phyloP scores from a whole-genome alignment of 2,113 vertebrate species.

The Prinia subflava region DNA sequence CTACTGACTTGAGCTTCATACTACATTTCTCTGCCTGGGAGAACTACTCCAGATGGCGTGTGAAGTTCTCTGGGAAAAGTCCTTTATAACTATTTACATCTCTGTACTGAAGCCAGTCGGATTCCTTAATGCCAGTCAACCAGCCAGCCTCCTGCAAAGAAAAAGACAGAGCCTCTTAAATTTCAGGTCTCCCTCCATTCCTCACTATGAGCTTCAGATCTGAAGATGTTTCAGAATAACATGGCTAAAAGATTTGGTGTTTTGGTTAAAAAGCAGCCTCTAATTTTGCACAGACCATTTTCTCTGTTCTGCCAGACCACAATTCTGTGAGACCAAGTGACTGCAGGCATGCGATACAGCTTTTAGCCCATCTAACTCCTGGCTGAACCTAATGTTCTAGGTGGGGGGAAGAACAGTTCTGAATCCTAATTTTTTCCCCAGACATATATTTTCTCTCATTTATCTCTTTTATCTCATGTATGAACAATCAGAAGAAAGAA shows the following conservation, averaged over 20 bases:
- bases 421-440: background rate
- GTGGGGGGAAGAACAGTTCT: background rate
- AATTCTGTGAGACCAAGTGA: background rate
- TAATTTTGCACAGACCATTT: background rate
- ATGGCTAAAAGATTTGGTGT: background rate
- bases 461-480: background rate
- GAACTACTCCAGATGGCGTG: conserved; percentile 79
- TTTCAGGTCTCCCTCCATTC: background rate
- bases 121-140: conserved; percentile 90
- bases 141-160: conserved; percentile 92
- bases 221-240: background rate
- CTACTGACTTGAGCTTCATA: conserved; percentile 33
- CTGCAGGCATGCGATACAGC: accelerated
- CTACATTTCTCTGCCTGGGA: background rate
- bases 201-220: background rate
- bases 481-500: background rate
- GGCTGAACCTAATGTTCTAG: background rate
- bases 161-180: conserved; percentile 8
- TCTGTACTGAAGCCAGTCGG: conserved; percentile 84
- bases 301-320: background rate
- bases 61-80: conserved; percentile 97
- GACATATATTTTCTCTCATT: background rate
- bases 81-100: conserved; percentile 79
- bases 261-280: background rate
- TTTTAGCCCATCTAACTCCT: background rate